These are phyloP conservation scores for Metellina segmentata DNA, from an alignment of 2,888 invertebrate species.

Conservation along the genomic window DNA sequence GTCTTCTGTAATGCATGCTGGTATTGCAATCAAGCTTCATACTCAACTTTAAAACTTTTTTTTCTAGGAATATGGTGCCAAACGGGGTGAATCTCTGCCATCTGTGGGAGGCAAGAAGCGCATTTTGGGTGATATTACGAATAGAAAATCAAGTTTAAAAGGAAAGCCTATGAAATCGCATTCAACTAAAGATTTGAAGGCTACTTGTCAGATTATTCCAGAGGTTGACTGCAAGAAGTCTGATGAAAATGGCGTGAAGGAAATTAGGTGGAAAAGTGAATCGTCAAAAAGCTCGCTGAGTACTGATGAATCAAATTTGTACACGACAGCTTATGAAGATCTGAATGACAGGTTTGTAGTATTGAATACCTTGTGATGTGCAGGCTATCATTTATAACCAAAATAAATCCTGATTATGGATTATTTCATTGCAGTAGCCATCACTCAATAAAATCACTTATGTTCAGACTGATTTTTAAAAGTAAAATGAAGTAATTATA, in stretches of 20 bases:
- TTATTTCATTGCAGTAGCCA: no score
- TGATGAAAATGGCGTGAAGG: background rate
- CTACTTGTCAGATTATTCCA: background rate
- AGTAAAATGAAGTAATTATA: no score
- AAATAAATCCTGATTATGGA: no score
- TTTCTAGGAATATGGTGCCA: background rate
- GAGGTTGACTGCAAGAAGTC: background rate
- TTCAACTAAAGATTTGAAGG: background rate
- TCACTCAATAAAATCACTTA: no score
- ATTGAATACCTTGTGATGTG: no score
- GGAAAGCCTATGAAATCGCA: background rate
- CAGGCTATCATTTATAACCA: no score
- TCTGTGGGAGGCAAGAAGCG: constrained; percentile 73
- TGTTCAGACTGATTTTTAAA: no score
- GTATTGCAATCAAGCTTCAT: no score
- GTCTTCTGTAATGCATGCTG: no score
- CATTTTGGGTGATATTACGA: constrained; percentile 77
- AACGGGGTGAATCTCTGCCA: constrained; percentile 73
- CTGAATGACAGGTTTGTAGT: constrained; percentile 23
- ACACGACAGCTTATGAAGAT: constrained; percentile 21
- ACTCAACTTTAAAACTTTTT: no score
- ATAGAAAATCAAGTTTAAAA: constrained; percentile 11
- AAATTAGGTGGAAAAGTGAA: constrained; percentile 1
- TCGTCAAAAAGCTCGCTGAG: constrained; percentile 33
- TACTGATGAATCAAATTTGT: constrained; percentile 6